Conservation (phyloP, 2,888 invertebrate genomes). For the Xestia xanthographa region DNA sequence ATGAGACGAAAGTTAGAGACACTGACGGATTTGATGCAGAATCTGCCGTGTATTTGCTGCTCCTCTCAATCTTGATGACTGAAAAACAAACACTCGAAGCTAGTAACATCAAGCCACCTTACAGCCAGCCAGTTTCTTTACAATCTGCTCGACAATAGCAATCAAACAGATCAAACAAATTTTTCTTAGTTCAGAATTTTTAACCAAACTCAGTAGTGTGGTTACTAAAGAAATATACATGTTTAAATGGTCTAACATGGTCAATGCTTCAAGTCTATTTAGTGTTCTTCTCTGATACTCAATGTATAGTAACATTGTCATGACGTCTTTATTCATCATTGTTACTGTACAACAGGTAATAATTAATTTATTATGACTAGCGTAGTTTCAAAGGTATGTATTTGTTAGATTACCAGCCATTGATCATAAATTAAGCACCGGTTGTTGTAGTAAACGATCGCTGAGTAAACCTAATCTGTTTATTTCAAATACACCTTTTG, state of each 20-base stretch:
- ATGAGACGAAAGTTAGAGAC: not conserved
- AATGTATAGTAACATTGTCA: not conserved
- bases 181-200: not conserved
- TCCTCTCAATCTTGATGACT: not conserved
- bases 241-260: not conserved
- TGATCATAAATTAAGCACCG: not conserved
- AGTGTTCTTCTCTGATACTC: not conserved
- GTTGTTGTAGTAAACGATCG: not conserved
- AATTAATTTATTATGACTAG: not conserved
- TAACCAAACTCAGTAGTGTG: not conserved
- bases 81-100: not conserved
- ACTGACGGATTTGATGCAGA: not conserved
- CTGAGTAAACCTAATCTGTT: not conserved
- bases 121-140: not conserved
- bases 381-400: not conserved
- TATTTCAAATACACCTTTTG: not conserved
- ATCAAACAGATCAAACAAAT: not conserved
- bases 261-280: not conserved
- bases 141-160: not conserved
- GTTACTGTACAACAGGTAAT: not conserved
- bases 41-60: not conserved
- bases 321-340: constrained; percentile 7
- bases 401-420: not conserved
- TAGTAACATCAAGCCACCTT: too few species aligned
- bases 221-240: not conserved